Percentiles rank a stretch among this genome's conserved stretches.
These are phyloP conservation scores for Gymnocephalus cernua DNA, from an alignment of 2,113 vertebrate species.

Conservation along the genomic window DNA sequence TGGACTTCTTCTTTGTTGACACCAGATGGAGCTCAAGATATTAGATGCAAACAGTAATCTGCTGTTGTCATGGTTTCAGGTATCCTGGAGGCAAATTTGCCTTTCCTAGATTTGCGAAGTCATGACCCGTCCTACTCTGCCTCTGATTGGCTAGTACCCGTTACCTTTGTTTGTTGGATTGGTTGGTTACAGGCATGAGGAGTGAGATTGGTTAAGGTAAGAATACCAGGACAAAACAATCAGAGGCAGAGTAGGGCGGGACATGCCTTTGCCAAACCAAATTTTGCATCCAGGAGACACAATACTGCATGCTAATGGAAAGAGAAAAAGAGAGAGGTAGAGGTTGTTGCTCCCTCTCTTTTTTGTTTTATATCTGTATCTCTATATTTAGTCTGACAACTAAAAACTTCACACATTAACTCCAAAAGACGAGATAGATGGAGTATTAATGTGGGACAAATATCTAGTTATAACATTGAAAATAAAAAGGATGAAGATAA, in stretches of 20 bases:
- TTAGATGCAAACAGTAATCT: constrained; percentile 23
- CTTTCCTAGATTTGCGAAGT: no score
- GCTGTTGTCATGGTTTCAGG: constrained; percentile 78
- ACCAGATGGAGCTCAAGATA: constrained; percentile 66
- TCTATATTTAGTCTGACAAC: constrained; percentile 57
- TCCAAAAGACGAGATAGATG: background rate
- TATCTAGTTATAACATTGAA: background rate
- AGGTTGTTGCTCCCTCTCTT: constrained; percentile 11
- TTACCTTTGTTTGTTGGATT: no score
- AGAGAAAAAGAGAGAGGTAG: constrained; percentile 11
- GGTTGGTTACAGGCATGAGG: no score
- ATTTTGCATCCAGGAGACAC: constrained; percentile 49
- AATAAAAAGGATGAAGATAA: background rate
- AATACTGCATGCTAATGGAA: constrained; percentile 60
- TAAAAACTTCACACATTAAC: constrained; percentile 3
- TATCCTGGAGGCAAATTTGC: constrained; percentile 56
- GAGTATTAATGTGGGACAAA: background rate
- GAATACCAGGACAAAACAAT: no score
- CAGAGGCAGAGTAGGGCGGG: no score
- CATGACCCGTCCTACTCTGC: no score
- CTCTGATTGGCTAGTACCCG: no score
- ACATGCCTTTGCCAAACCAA: no score
- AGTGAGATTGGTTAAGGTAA: no score
- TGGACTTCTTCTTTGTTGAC: constrained; percentile 34
- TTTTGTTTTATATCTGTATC: background rate